These are phyloP conservation scores for Mesoclemmys tuberculata DNA, from an alignment of 2,113 vertebrate species.

Conservation along the genomic window DNA sequence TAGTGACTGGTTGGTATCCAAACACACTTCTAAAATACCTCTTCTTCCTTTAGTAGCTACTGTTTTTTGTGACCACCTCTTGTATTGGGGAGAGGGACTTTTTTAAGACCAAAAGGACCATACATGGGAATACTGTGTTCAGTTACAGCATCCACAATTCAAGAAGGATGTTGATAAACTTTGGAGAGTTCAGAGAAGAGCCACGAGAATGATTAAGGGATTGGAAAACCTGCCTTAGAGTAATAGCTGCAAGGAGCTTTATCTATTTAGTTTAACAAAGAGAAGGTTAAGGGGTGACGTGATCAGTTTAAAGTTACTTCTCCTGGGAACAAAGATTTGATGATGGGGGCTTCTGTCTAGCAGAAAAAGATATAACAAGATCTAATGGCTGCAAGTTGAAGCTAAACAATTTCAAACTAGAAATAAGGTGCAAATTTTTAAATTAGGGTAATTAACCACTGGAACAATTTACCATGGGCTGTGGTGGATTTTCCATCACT, in stretches of 20 bases:
- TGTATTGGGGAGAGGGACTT: rapidly evolving
- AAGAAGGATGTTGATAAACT: background rate
- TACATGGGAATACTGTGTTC: background rate
- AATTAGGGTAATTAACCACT: background rate
- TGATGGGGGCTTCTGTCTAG: background rate
- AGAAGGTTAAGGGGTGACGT: too few species aligned
- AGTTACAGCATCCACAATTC: too few species aligned
- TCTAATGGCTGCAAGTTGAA: too few species aligned
- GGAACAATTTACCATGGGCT: background rate
- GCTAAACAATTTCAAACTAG: too few species aligned
- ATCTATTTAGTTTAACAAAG: background rate
- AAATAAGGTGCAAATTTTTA: too few species aligned
- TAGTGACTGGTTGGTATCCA: rapidly evolving
- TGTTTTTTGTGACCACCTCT: background rate
- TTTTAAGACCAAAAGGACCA: too few species aligned
- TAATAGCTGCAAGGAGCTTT: background rate
- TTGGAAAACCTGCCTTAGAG: background rate
- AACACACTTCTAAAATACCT: rapidly evolving
- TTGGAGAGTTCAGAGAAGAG: background rate
- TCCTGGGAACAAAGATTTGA: background rate
- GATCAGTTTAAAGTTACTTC: background rate
- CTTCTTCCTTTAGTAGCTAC: rapidly evolving
- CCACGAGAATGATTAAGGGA: too few species aligned
- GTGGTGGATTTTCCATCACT: too few species aligned
- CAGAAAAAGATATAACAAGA: background rate